Base-by-base conservation (phyloP, 2,888 invertebrate species). In the Coelinius sp. region DNA sequence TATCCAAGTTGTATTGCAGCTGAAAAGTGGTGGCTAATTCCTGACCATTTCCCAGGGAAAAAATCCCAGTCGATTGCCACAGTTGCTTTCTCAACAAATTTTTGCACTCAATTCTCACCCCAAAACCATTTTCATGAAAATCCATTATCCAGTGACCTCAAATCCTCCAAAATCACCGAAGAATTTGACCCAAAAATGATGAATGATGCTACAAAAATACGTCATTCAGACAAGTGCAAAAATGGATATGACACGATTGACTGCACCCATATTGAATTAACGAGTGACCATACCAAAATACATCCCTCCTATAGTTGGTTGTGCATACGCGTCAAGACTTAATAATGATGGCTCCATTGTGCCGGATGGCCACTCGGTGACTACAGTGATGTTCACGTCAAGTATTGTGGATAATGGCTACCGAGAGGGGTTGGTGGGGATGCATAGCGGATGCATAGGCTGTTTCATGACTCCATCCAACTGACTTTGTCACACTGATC, bases 311-410 rank as follows among this genome's bases (percentile, higher is more conserved):
- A 17, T n/a, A 35, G 52, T 46, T 38, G 52, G 41, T 63, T 49
- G 38, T 65, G 64, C 38, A 67, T 24, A 62, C 52, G 49, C 49
- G 46, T 49, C 49, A 25, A 24, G 22, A 49, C 35, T 71, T 62
- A 59, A 71, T 67, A 67, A 67, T 22, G 22, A 8, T 35, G 67
- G 20, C 41, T 31, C 52, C 49, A 67, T 63, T 71, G 63, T 67
- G 31, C 59, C 27, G 46, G 17, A 41, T 70, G 22, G 25, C 25
- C 46, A 63, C 38, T 70, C 17, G n/a, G 17, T 20, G 27, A 25
- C 14, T 59, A 20, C 59, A 35, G 35, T 59, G 35, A 17, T 49
- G 49, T 49, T 20, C 59, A 59, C 59, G 20, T 59, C 35, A 31
- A 59, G 31, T 59, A 59, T 35, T 17, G 59, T 31, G 59, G 31